Conservation (phyloP, 2,888 invertebrate genomes). For the Phaedon cochleariae region DNA sequence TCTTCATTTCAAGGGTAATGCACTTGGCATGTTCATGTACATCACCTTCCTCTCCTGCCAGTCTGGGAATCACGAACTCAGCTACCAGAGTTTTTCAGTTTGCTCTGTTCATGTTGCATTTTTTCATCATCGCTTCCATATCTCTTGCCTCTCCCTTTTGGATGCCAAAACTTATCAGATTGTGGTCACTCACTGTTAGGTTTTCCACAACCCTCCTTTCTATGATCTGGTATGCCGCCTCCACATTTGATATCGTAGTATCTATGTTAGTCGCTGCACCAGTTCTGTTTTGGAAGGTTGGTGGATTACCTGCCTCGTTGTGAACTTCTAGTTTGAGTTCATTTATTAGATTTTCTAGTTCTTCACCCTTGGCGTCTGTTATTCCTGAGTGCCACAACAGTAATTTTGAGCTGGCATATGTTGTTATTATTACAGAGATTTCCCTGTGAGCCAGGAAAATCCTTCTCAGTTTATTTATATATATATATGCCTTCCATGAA, state of each 20-base stretch:
- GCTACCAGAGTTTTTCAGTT: neutral
- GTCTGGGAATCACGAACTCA: neutral
- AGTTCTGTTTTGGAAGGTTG: constrained; percentile 7
- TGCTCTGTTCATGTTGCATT: constrained; percentile 1
- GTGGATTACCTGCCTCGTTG: constrained; percentile 1
- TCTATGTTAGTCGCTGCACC: constrained; percentile 7
- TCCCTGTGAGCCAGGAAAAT: neutral
- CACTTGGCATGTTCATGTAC: too few relatives aligned
- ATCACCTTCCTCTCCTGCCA: neutral
- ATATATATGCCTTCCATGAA: neutral
- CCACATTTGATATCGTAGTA: neutral
- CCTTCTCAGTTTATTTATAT: neutral
- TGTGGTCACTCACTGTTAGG: constrained; percentile 3
- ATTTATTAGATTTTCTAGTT: neutral
- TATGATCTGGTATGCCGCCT: neutral
- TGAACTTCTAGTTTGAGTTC: neutral
- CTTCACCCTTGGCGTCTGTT: too few relatives aligned
- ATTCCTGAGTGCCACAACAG: too few relatives aligned
- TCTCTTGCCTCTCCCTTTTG: neutral
- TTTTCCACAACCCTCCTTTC: neutral
- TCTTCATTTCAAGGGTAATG: too few relatives aligned
- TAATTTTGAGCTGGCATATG: constrained; percentile 11
- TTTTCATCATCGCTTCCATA: neutral
- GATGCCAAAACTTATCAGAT: constrained; percentile 1
- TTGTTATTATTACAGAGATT: neutral